These are phyloP conservation scores for Amblyjoppa fuscipennis DNA, from an alignment of 2,888 invertebrate genomes.

Conservation along the genomic window DNA sequence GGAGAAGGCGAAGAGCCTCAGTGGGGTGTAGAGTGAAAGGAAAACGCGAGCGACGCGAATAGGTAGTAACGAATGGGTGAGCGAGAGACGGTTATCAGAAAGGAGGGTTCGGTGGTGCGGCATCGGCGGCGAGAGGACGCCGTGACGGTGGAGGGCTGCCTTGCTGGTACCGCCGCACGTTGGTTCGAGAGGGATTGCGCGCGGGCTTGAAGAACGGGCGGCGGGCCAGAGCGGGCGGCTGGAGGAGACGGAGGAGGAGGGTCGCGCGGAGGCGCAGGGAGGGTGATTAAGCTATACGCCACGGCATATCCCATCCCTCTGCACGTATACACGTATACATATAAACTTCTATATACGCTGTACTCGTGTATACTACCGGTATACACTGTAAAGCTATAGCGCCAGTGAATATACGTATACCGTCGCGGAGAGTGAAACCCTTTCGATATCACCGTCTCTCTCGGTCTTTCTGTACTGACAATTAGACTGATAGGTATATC, in stretches of 20 bases:
- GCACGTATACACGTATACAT: constrained; percentile 37
- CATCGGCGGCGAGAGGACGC: constrained; percentile 59
- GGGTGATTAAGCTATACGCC: constrained; percentile 88
- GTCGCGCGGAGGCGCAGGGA: constrained; percentile 76
- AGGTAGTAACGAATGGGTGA: constrained; percentile 71
- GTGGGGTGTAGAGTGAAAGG: constrained; percentile 69
- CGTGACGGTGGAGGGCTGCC: constrained; percentile 65
- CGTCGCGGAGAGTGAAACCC: constrained; percentile 63
- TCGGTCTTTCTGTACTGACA: constrained; percentile 85
- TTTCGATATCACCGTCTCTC: constrained; percentile 82
- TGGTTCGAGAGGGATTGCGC: constrained; percentile 65
- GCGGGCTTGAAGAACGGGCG: constrained; percentile 74
- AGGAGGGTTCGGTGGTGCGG: constrained; percentile 74
- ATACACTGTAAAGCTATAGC: constrained; percentile 18
- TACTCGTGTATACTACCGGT: constrained; percentile 35
- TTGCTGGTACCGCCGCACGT: constrained; percentile 67
- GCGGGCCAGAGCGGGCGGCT: constrained; percentile 72
- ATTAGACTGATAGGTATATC: constrained; percentile 86
- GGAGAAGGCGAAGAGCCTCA: constrained; percentile 65
- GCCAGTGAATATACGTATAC: constrained; percentile 26
- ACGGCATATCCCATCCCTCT: constrained; percentile 84
- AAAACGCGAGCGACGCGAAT: constrained; percentile 70
- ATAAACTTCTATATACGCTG: constrained; percentile 10
- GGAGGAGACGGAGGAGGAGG: constrained; percentile 70
- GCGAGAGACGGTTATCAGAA: constrained; percentile 66